Evolutionary conservation across 2,888 invertebrate species (phyloP).

Genomic region (Polydrusus pterygomalis): DNA sequence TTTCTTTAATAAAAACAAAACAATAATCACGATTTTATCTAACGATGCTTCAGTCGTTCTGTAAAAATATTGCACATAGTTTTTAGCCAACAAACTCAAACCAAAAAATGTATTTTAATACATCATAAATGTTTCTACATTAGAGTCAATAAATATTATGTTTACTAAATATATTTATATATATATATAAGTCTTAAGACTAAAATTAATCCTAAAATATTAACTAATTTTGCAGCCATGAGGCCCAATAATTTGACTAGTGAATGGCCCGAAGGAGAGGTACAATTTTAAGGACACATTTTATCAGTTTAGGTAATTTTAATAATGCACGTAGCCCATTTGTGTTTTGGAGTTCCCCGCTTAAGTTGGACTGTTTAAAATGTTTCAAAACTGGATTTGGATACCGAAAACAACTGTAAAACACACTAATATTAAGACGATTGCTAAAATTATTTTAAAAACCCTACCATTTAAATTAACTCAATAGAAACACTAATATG

Average conservation of each 20-base stretch:
- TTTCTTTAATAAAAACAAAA: slow-evolving; percentile 44
- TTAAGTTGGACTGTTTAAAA: no score
- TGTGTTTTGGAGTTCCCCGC: no score
- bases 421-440: no score
- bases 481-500: no score
- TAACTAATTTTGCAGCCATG: slow-evolving; percentile 70
- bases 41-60: slow-evolving; percentile 70
- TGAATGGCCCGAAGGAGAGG: slow-evolving; percentile 69
- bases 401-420: no score
- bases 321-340: not conserved
- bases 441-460: no score
- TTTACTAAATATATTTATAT: slow-evolving; percentile 70
- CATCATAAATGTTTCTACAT: slow-evolving; percentile 66
- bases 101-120: slow-evolving; percentile 58
- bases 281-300: slow-evolving; percentile 16
- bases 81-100: slow-evolving; percentile 69
- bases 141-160: slow-evolving; percentile 72
- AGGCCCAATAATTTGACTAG: slow-evolving; percentile 73
- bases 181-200: slow-evolving; percentile 66
- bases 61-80: slow-evolving; percentile 72
- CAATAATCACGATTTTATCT: slow-evolving; percentile 57
- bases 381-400: no score
- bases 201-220: slow-evolving; percentile 71
- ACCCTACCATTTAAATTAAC: no score
- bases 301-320: slow-evolving; percentile 14